Evolutionary conservation across 1,140 invertebrate genomes (phyloP), one percentile per base, ranked within the genome.

Genomic region (Glossosoma conforme): DNA sequence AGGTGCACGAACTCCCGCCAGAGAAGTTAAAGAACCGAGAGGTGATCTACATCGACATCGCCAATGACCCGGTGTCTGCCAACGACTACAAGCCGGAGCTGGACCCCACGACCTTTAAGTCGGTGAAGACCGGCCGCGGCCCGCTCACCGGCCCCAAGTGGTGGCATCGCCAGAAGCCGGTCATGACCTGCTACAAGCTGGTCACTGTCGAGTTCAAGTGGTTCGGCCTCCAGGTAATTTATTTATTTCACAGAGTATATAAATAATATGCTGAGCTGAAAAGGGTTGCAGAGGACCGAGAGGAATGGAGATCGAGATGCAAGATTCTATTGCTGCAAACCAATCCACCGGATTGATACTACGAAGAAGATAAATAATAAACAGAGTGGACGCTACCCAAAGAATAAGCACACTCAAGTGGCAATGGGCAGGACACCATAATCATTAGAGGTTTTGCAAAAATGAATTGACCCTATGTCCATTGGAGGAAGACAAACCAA

Each of bases 181-280:
- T 97, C 20, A 99, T 99, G 96, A 97, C 93, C 15, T 95, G 91
- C 69, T 99, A 99, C 72, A 99, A 99, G 75, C 75, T 99, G 51
- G 96, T 99, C 43, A 94, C 92, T 38, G 89, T 91, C 52, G 91
- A 98, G 74, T 99, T 99, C 76, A 98, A 98, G 77, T 99, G 97
- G 97, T 98, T 97, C 67, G 97, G 96, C 24, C 74, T 99, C 17
- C 96, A 98, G 77, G 75, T 77, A 53, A 46, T 20, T 43, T n/a
- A 8, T n/a, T n/a, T n/a, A n/a, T n/a, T n/a, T n/a, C n/a, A n/a
- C n/a, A n/a, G n/a, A n/a, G n/a, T 9, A 30, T 30, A 8, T 30
- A 30, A n/a, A n/a, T n/a, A n/a, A n/a, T n/a, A n/a, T n/a, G n/a
- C n/a, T n/a, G n/a, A n/a, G n/a, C n/a, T n/a, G n/a, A n/a, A n/a